Evolutionary conservation across 2,113 vertebrate genomes (phyloP).

Genomic region (Fulmarus glacialis): DNA sequence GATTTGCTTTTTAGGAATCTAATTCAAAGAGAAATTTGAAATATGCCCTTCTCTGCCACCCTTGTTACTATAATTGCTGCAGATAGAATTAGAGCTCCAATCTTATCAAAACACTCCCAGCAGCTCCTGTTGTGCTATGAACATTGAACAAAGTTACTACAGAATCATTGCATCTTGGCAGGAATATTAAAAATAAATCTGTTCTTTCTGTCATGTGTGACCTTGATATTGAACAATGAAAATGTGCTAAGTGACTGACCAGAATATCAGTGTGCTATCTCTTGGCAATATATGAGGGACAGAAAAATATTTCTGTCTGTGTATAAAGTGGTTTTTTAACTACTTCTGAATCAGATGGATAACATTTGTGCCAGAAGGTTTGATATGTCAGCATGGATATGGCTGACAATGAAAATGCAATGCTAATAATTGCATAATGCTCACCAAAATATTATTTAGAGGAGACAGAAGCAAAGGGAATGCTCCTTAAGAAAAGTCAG

Average conservation of each 20-base stretch:
- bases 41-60: not conserved
- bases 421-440: not conserved
- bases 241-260: not conserved
- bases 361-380: not conserved
- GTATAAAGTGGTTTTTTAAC: not conserved
- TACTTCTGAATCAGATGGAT: not conserved
- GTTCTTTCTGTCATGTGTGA: not conserved
- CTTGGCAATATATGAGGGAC: not conserved
- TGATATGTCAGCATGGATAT: not conserved
- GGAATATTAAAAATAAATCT: conserved; percentile 9
- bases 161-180: not conserved
- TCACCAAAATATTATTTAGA: not conserved
- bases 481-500: not conserved
- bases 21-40: conserved; percentile 3
- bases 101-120: not conserved
- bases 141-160: not conserved
- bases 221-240: not conserved
- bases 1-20: not conserved
- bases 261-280: not conserved
- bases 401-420: not conserved
- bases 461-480: not conserved
- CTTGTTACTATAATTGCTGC: not conserved
- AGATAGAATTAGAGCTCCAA: not conserved
- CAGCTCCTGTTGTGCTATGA: not conserved
- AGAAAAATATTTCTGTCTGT: not conserved